Base-by-base conservation (phyloP, 2,797 vertebrate species). In the Esox masquinongy region DNA sequence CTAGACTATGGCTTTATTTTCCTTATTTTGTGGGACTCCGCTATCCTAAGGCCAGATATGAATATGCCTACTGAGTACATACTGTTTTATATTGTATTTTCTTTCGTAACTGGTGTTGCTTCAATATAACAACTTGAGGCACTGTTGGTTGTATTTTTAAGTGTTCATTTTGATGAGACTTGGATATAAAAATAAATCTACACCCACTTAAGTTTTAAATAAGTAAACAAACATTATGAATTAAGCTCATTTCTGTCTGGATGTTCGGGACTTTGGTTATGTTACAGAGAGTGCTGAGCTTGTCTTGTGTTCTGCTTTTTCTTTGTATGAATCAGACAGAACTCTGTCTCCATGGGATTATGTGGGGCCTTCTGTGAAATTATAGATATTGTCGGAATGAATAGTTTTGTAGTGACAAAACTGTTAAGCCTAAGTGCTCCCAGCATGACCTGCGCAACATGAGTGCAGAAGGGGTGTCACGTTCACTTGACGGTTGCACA, bases 11-110 rank as follows among this genome's bases (percentile, higher is more conserved):
- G 24, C n/a, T 22, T 22, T 61, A 61, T 14, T 61, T 24, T 8
- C 56, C 22, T 61, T 0, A 24, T 61, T 61, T 17, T 24, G 56
- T 61, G 56, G 22, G 56, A 26, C 9, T 12, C 56, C 9, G 24
- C n/a, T 3, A 14, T 61, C 4, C 22, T 4, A 24, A 2, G 22
- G 56, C 56, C 56, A 34, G 56, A 24, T n/a, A n/a, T 24, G 56
- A n/a, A 59, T 59, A 24, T 22, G 19, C 19, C 9, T n/a, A n/a
- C 16, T 56, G n/a, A 64, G 26, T 17, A 26, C 26, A 64, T 17
- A 14, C 14, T 64, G 24, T 66, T 53, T 72, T 47, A 49, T 70
- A 76, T 9, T 72, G 26, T 74, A 39, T 70, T 24, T 66, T 24
- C 11, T 74, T 49, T 26, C 16, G 8, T 34, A 67, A 67, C 16